phyloP scores from a whole-genome alignment of 2,797 vertebrate species.

The Neosalanx taihuensis region DNA sequence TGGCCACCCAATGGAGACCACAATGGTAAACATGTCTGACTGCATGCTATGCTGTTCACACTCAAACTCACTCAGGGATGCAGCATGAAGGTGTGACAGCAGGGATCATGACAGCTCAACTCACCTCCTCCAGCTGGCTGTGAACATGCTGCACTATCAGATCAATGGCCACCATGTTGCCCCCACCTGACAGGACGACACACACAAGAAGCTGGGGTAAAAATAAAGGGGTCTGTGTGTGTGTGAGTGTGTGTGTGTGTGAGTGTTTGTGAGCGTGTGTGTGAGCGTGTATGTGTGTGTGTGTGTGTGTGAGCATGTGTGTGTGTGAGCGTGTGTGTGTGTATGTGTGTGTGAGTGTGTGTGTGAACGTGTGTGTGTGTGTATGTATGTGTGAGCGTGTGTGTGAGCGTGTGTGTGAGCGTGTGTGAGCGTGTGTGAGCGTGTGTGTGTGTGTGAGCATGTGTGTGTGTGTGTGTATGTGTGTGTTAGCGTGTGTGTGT shows the following conservation, averaged over 20 bases:
- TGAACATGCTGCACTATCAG: conserved; percentile 91
- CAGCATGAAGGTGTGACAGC: not conserved
- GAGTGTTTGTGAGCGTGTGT: no score
- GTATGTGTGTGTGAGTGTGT: no score
- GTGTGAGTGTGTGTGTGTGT: not conserved
- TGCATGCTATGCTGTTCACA: not conserved
- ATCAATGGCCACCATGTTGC: conserved; percentile 88
- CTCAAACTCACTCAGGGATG: not conserved
- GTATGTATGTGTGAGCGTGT: no score
- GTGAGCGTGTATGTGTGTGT: no score
- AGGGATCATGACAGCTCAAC: conserved; percentile 28
- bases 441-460: no score
- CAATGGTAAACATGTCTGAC: not conserved
- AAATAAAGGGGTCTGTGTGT: not conserved
- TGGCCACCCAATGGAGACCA: not conserved
- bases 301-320: no score
- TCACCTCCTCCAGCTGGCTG: conserved; percentile 93
- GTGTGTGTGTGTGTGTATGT: no score
- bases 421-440: no score
- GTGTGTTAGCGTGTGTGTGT: no score
- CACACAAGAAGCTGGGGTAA: conserved; percentile 40
- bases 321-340: no score
- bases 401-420: no score
- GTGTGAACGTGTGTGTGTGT: no score
- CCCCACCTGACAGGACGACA: conserved; percentile 71